Conservation (phyloP, 2,888 invertebrate species). For the Phalangium opilio region DNA sequence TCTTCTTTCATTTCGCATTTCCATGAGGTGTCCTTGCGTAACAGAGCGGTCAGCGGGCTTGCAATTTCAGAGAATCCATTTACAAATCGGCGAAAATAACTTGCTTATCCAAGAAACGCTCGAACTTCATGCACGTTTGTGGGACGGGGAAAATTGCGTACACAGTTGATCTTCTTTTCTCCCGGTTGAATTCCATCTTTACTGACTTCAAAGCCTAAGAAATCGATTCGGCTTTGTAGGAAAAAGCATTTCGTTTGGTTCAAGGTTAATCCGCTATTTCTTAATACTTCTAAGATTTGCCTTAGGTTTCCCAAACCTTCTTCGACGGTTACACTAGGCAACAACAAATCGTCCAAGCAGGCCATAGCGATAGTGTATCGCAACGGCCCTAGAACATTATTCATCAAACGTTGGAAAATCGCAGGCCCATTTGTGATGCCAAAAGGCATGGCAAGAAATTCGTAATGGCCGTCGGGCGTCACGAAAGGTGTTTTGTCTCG, state of each 20-base stretch:
- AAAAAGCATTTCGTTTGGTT: slow-evolving; percentile 4
- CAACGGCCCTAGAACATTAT: not conserved
- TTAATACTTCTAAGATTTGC: not conserved
- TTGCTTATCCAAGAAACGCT: not conserved
- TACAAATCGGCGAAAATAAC: slow-evolving; percentile 2
- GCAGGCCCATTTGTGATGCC: not conserved
- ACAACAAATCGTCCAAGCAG: slow-evolving; percentile 4
- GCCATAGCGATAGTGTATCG: not conserved
- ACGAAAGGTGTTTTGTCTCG: not conserved
- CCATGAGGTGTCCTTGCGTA: not conserved
- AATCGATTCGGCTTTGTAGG: not conserved
- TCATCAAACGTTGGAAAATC: not conserved
- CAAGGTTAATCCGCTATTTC: not conserved
- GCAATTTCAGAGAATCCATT: not conserved
- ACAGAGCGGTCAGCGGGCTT: not conserved
- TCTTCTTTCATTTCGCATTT: not conserved
- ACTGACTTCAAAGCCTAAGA: not conserved
- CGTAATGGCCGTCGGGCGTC: not conserved
- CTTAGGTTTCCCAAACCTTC: slow-evolving; percentile 1
- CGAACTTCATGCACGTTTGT: not conserved
- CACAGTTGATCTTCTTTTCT: not conserved
- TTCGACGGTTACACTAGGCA: not conserved
- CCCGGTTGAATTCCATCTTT: not conserved
- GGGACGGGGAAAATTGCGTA: not conserved
- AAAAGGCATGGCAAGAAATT: not conserved